phyloP scores from a whole-genome alignment of 2,113 vertebrate genomes.

The Patagioenas fasciata region DNA sequence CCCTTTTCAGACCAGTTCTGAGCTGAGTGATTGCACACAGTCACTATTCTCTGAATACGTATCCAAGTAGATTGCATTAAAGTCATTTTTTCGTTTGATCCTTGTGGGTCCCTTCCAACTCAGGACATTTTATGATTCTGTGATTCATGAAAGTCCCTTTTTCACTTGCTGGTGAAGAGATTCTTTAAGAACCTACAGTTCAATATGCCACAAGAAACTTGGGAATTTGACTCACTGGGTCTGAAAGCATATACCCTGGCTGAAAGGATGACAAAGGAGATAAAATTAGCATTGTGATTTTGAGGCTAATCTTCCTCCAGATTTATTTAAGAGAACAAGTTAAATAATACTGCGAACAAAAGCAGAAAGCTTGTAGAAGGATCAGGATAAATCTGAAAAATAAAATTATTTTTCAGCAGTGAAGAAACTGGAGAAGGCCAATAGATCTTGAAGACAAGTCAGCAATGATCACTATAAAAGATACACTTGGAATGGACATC shows the following conservation, averaged over 20 bases:
- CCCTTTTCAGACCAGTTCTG: not conserved
- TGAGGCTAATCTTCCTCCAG: slow-evolving; percentile 19
- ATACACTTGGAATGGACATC: slow-evolving; percentile 69
- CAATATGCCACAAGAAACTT: not conserved
- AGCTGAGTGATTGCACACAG: not conserved
- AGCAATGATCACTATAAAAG: slow-evolving; percentile 69
- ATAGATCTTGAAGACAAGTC: slow-evolving; percentile 68
- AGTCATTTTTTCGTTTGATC: not conserved
- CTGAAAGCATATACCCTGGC: slow-evolving; percentile 8
- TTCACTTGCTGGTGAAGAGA: not conserved
- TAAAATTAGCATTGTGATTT: slow-evolving; percentile 42
- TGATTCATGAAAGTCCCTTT: not conserved
- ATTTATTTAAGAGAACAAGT: slow-evolving; percentile 62
- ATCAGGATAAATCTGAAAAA: slow-evolving; percentile 69
- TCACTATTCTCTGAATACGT: not conserved
- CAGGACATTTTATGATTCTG: too few species aligned
- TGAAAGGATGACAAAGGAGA: not conserved
- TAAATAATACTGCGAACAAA: slow-evolving; percentile 41
- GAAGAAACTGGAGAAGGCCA: slow-evolving; percentile 51
- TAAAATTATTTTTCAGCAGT: slow-evolving; percentile 53
- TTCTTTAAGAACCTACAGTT: not conserved
- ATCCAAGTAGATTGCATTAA: not conserved
- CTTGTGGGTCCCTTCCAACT: too few species aligned
- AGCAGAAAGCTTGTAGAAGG: slow-evolving; percentile 49
- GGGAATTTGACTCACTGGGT: not conserved